Base-by-base conservation (phyloP, 2,797 vertebrate species). In the Pantherophis vulpinus region DNA sequence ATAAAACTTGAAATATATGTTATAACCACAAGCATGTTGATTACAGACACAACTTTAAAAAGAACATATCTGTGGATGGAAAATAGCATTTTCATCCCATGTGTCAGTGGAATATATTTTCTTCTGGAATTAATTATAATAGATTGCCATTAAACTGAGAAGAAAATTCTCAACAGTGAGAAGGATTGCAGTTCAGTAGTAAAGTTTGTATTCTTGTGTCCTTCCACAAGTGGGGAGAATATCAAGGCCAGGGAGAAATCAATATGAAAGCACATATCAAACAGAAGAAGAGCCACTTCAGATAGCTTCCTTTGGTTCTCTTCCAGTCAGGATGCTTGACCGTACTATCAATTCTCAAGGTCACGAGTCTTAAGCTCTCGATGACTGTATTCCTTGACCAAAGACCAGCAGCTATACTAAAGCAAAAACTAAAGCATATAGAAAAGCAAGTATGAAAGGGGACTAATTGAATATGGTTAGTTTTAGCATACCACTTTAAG, bases 1-100 rank as follows among this genome's bases (percentile, higher is more conserved):
- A n/a, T 61, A 5, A 60, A 66, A 66, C 59, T 51, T 86, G 55
- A 20, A 16, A 92, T 92, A 29, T 70, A 60, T 25, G 79, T 4
- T 60, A 91, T 91, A 95, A 92, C 42, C 37, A 70, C 74, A 54
- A 12, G 12, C 79, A 94, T 95, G 95, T 87, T 95, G 93, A 95
- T 96, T 92, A 14, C 14, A 88, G 66, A 58, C 12, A 29, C 8
- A 29, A 47, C 47, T 91, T 86, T 74, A n/a, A 93, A 91, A 90
- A 88, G 25, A 59, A 14, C 13, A 13, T 60, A 56, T 51, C 59
- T 87, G 74, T 87, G 83, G 89, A 59, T 90, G 61, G 60, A 90
- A 93, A 90, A 93, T 59, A 37, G 60, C 37, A 59, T 88, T 79
- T 79, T 79, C 37, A 18, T 83, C n/a, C 47, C 14, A 54, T 61